Evolutionary conservation across 2,113 vertebrate genomes (phyloP), one percentile per base, ranked within the genome.

Genomic region (Psilopsiagon aurifrons): DNA sequence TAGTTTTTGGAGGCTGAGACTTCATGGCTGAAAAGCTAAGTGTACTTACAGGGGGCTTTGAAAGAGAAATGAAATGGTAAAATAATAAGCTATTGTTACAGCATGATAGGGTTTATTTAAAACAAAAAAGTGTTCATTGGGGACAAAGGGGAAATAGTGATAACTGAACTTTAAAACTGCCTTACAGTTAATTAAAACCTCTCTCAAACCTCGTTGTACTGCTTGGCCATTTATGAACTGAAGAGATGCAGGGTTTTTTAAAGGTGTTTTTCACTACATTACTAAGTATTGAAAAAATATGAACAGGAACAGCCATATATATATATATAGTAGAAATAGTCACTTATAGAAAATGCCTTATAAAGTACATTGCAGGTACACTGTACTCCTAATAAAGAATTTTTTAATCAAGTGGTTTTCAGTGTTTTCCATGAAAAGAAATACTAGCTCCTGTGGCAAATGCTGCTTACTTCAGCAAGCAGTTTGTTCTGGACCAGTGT

Each of bases 291-390:
- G 82, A 92, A 84, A 92, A 95, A 94, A 75, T 84, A 88, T 85
- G 91, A 93, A 86, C 75, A 81, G 92, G 70, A 92, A 94, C 78
- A 81, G 74, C 80, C 88, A 94, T 95, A 86, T 86, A 95, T 89
- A 43, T 43, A 43, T 86, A 96, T 91, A 94, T 82, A 83, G 79
- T 83, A 86, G 82, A 86, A 90, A 95, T 37, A 95, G 86, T 80
- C 94, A 80, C 94, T 95, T 97, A 95, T 23, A 95, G 91, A 96
- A 97, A 96, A 96, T 94, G 86, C 81, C 87, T 97, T 97, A 79
- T 91, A 94, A 97, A 97, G 97, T 97, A 97, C 97, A 97, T 86
- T 97, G 97, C 97, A 97, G 97, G 97, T 97, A 97, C 97, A 97
- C 95, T 97, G 97, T 97, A 97, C 97, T 78, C 94, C 75, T 88